Conservation (phyloP, 2,797 vertebrate genomes). For the Malacoraja senta region DNA sequence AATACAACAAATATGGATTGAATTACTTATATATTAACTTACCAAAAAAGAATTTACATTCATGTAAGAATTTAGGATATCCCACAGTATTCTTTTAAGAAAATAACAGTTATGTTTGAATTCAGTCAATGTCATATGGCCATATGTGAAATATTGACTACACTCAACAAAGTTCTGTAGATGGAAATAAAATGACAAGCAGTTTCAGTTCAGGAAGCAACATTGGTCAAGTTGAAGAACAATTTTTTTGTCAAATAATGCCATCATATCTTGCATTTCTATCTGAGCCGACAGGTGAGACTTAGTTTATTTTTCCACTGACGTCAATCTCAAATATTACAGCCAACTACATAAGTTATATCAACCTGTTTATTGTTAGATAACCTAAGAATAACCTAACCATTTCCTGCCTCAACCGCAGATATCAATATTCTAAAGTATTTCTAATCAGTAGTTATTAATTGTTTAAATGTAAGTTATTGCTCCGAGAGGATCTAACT, state of each 20-base stretch:
- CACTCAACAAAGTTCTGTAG: not conserved
- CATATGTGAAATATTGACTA: too few relatives aligned
- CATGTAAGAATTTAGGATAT: not conserved
- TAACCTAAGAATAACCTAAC: constrained; percentile 38
- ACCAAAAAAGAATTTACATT: not conserved
- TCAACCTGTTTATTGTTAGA: not conserved
- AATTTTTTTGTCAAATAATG: not conserved
- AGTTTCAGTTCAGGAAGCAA: not conserved
- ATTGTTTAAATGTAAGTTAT: too few relatives aligned
- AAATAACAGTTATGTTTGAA: not conserved
- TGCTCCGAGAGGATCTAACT: too few relatives aligned
- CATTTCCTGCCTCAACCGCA: constrained; percentile 40
- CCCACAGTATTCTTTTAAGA: not conserved
- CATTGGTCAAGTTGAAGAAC: not conserved
- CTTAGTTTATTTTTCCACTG: not conserved
- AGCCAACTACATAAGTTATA: not conserved
- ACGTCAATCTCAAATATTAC: not conserved
- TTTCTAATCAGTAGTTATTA: constrained; percentile 40
- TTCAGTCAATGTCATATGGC: not conserved
- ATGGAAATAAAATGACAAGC: not conserved
- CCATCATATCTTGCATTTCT: not conserved
- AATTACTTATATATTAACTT: not conserved
- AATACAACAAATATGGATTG: not conserved
- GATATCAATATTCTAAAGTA: constrained; percentile 42
- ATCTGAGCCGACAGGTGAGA: not conserved